Evolutionary conservation across 1,140 invertebrate genomes (phyloP).

Genomic region (Odontomachus brunneus): DNA sequence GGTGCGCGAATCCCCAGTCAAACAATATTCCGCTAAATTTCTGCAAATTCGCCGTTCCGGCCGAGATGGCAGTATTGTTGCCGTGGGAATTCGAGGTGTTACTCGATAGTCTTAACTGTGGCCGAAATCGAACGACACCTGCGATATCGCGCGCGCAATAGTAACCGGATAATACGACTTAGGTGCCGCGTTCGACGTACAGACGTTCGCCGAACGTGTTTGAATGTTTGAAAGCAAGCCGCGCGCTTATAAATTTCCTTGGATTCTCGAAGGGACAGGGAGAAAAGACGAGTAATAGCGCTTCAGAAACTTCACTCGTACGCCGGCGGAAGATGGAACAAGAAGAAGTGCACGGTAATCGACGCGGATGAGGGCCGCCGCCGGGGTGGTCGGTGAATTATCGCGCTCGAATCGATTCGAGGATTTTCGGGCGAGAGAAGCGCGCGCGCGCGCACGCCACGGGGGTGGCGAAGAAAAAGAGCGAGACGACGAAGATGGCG

Average conservation of each 20-base stretch:
- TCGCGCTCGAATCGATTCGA: constrained; percentile 56
- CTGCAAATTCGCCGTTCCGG: constrained; percentile 80
- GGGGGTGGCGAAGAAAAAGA: neutral
- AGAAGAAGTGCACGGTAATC: constrained; percentile 47
- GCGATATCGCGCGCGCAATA: neutral
- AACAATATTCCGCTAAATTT: constrained; percentile 84
- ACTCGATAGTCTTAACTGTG: constrained; percentile 3
- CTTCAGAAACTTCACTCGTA: constrained; percentile 34
- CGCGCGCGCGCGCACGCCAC: no score
- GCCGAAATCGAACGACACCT: constrained; percentile 3
- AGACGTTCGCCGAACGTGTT: no score
- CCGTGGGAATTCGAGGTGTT: constrained; percentile 57
- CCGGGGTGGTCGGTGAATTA: constrained; percentile 33
- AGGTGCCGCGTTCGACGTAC: neutral
- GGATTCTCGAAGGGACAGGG: neutral
- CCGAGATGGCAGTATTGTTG: constrained; percentile 51
- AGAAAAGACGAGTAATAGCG: constrained; percentile 8
- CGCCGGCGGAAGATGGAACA: constrained; percentile 33
- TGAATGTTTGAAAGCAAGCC: constrained; percentile 4
- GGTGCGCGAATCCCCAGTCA: constrained; percentile 78
- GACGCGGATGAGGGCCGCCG: constrained; percentile 41
- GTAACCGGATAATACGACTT: no score
- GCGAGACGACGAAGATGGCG: constrained; percentile 25
- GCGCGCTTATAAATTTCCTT: constrained; percentile 34
- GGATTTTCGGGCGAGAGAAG: constrained; percentile 36